Conservation (phyloP, 1,140 invertebrate genomes). For the Calliopsis andreniformis region DNA sequence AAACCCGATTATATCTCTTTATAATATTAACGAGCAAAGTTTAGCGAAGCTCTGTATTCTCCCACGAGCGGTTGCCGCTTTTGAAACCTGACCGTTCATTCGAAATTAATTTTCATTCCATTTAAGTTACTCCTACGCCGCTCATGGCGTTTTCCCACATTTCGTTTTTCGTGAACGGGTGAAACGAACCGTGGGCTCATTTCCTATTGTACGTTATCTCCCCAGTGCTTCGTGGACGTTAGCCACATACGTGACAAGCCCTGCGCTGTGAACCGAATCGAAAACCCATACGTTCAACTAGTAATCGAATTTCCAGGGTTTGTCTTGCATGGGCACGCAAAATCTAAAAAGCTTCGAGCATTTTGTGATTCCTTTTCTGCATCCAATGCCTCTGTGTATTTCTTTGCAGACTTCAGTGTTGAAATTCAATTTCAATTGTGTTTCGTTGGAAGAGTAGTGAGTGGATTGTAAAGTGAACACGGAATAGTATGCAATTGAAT, state of each 20-base stretch:
- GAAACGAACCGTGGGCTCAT: constrained; percentile 28
- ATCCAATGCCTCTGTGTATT: too few relatives aligned
- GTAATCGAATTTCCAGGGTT: constrained; percentile 61
- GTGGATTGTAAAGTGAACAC: too few relatives aligned
- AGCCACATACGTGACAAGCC: constrained; percentile 49
- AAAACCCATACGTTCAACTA: constrained; percentile 23
- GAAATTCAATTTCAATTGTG: background rate
- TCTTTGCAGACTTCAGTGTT: background rate
- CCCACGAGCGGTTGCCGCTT: background rate
- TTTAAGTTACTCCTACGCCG: background rate
- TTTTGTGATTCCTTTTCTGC: too few relatives aligned
- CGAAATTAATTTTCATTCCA: constrained; percentile 12
- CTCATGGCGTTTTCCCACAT: background rate
- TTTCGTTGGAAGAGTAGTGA: too few relatives aligned
- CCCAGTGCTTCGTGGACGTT: constrained; percentile 9
- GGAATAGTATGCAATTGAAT: constrained; percentile 50
- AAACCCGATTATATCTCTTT: background rate
- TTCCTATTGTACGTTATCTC: constrained; percentile 17
- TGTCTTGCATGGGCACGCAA: constrained; percentile 34
- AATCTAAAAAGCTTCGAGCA: too few relatives aligned
- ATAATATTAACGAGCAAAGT: background rate
- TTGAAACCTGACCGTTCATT: background rate
- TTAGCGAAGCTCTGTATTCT: background rate
- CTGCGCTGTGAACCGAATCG: constrained; percentile 46
- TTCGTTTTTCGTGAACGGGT: background rate